These are phyloP conservation scores for Pituophis catenifer DNA, from an alignment of 2,113 vertebrate species.

Conservation along the genomic window DNA sequence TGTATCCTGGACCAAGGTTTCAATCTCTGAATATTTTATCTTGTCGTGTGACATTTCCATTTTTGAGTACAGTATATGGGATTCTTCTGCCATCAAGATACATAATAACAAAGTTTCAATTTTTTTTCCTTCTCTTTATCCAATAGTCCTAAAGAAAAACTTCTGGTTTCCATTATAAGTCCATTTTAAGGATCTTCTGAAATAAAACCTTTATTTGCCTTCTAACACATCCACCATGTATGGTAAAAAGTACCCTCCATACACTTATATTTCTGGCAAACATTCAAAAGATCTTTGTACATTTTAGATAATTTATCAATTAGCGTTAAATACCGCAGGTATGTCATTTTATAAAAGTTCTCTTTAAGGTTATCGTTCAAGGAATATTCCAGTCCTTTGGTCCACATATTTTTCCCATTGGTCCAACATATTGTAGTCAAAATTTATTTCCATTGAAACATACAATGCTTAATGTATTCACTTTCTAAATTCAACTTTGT, in stretches of 20 bases:
- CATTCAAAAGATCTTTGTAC: neutral
- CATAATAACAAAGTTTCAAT: neutral
- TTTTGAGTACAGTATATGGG: neutral
- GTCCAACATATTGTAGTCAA: neutral
- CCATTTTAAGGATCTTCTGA: neutral
- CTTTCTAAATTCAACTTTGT: too few species aligned
- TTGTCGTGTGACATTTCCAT: neutral
- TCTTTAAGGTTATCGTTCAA: neutral
- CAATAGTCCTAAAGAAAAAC: neutral
- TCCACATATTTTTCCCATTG: neutral
- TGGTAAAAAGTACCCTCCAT: neutral
- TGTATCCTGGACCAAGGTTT: neutral
- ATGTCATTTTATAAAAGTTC: neutral
- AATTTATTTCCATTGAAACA: neutral
- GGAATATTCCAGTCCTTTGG: neutral
- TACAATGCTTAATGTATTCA: too few species aligned
- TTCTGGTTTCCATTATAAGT: neutral
- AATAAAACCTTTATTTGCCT: neutral
- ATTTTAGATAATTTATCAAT: neutral
- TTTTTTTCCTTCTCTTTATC: neutral
- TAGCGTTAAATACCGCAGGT: neutral
- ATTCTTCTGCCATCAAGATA: neutral
- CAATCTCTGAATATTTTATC: neutral
- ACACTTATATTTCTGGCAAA: neutral
- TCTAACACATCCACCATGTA: neutral